Evolutionary conservation across 2,888 invertebrate genomes (phyloP), one percentile per base, ranked within the genome.

Genomic region (Marronus borbonicus): DNA sequence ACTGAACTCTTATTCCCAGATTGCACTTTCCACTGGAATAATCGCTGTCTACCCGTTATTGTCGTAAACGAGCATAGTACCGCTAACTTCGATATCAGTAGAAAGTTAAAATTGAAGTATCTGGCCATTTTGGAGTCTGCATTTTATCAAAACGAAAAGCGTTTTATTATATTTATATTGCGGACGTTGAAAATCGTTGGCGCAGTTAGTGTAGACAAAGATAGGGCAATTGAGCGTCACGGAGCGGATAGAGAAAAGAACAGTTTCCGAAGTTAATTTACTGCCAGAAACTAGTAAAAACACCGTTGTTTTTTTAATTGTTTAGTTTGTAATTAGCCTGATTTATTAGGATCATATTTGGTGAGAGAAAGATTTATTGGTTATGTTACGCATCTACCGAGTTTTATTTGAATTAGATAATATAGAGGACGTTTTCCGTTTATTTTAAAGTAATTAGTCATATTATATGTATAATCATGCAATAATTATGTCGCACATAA

Each of bases 51-150:
- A 68, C 68, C 17, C 20, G 68, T 49, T 68, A 68, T 68, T 50
- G 24, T 20, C 10, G 28, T 24, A 14, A 68, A 68, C 68, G 50
- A 68, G 24, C 24, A 24, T 1, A 82, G 81, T 83, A 82, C 82
- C 80, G 84, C 83, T 84, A 86, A 86, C 82, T 86, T 86, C 85
- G 83, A 83, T 83, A 85, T 86, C 86, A 85, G 85, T 85, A 20
- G 84, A 84, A 85, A 86, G 83, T 85, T 84, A 82, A 85, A 85
- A 80, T 84, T 85, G 84, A 86, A 84, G 85, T 85, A 86, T 86
- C 80, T 85, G 82, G 80, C 49, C 68, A 49, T 81, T 84, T 86
- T 84, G 84, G 83, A 84, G 83, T 81, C 85, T 49, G 68, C 50
- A 82, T 84, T 86, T 85, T 86, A 84, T 85, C 86, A 85, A 85